Base-by-base conservation (phyloP, 2,888 invertebrate genomes). In the Choreutis nemorana region DNA sequence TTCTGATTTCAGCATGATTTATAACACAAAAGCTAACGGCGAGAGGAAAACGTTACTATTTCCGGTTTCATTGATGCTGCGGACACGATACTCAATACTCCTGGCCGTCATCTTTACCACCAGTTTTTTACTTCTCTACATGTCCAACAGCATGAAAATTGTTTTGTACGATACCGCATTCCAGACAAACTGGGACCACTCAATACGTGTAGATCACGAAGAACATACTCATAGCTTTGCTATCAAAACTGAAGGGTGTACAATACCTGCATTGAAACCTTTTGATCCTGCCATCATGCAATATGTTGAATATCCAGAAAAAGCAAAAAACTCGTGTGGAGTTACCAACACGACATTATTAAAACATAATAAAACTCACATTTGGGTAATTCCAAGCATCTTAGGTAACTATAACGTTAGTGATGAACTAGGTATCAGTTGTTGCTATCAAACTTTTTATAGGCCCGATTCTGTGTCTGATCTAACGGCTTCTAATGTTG, bases 171-270 rank as follows among this genome's bases (percentile, higher is more conserved):
- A n/a, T n/a, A n/a, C n/a, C n/a, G n/a, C n/a, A n/a, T n/a, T n/a
- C n/a, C n/a, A n/a, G n/a, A n/a, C n/a, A n/a, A n/a, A n/a, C n/a
- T n/a, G n/a, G n/a, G n/a, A n/a, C n/a, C n/a, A n/a, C n/a, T n/a
- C n/a, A n/a, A n/a, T n/a, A n/a, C n/a, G n/a, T n/a, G n/a, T n/a
- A n/a, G n/a, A n/a, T n/a, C n/a, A n/a, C n/a, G n/a, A n/a, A n/a
- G n/a, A n/a, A n/a, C n/a, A n/a, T n/a, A n/a, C n/a, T n/a, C n/a
- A 45, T 14, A 38, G 36, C 24, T 80, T 66, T 39, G 54, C 80
- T 2, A 82, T 88, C 29, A 78, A 81, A 47, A 87, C 85, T 5
- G 64, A 75, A 33, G 88, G 88, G 12, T 89, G 89, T 50, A 82
- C 83, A 6, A 87, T 89, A 40, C 86, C 87, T 1, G 80, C 80